Evolutionary conservation across 2,888 invertebrate species (phyloP), one percentile per base, ranked within the genome.

Genomic region (Hemaris fuciformis): DNA sequence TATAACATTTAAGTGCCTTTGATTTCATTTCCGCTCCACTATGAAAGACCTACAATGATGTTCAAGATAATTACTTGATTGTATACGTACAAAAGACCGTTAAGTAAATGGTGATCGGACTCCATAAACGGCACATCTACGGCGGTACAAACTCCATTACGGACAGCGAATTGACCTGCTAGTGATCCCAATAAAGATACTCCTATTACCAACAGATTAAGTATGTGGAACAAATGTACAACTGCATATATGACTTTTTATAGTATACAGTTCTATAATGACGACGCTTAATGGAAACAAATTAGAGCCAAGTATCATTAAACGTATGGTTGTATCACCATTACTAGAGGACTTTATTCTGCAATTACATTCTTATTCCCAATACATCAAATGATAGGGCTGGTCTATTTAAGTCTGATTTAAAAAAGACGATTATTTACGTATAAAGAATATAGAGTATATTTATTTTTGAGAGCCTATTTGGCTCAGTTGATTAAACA

Each of bases 61-160:
- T 63, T 62, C 46, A 25, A 66, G 64, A 27, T 53, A 53, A 31
- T 53, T 53, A 53, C 18, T 53, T 31, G 53, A 68, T 68, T 69
- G 73, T 70, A 71, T 69, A 63, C 66, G 64, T 65, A 64, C 61
- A 63, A 60, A 61, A 65, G 68, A 75, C 79, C 77, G 77, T 76
- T 81, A 77, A 70, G 62, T 68, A 73, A 80, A 76, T 73, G 69
- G 65, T 71, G 63, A 68, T 73, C 68, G 71, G 64, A 60, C 61
- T 60, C 63, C 67, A 70, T 61, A 67, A 64, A 60, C 62, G 61
- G 60, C 62, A 65, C 42, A 60, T 63, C 62, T 31, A 53, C 53
- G 27, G 27, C 48, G 15, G 18, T 27, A 53, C 53, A 31, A 31
- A 53, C 31, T 53, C 53, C 18, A 53, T 53, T 53, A 53, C 27